Percentiles rank a stretch among this genome's conserved stretches.
phyloP scores from a whole-genome alignment of 53 echinoderm and acorn worm genomes.

The Mesocentrotus franciscanus region DNA sequence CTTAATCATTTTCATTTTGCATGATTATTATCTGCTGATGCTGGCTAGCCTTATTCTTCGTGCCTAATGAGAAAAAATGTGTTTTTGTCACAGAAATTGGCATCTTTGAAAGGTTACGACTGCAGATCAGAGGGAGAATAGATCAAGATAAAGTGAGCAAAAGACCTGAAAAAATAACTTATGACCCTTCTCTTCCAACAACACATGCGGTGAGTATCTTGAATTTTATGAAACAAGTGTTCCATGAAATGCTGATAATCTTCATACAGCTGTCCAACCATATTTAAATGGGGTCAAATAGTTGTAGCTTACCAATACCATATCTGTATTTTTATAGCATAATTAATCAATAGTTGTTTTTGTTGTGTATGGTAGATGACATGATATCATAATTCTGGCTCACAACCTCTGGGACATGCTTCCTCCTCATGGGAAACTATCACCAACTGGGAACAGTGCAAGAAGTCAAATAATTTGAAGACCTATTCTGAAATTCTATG shows the following conservation, averaged over 20 bases:
- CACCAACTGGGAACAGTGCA: not conserved
- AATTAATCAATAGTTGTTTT: not conserved
- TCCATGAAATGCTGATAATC: not conserved
- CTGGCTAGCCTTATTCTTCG: not conserved
- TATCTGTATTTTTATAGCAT: too few relatives aligned
- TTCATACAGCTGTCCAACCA: not conserved
- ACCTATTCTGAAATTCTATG: not conserved
- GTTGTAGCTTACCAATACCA: too few relatives aligned
- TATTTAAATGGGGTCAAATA: not conserved
- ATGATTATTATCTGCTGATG: not conserved
- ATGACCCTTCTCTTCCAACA: constrained; percentile 97
- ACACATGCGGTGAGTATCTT: constrained; percentile 88
- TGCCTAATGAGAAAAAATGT: not conserved
- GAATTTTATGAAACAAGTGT: not conserved
- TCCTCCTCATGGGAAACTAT: not conserved
- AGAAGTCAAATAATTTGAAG: not conserved
- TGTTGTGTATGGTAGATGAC: not conserved
- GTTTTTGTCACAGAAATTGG: constrained; percentile 37
- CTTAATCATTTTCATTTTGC: not conserved
- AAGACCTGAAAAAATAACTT: constrained; percentile 90
- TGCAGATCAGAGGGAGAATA: constrained; percentile 80
- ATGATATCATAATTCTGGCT: not conserved
- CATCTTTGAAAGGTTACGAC: constrained; percentile 68
- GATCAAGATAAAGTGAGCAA: constrained; percentile 82
- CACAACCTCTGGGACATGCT: not conserved